phyloP scores from a whole-genome alignment of 2,113 vertebrate genomes.

The Pogona vitticeps region DNA sequence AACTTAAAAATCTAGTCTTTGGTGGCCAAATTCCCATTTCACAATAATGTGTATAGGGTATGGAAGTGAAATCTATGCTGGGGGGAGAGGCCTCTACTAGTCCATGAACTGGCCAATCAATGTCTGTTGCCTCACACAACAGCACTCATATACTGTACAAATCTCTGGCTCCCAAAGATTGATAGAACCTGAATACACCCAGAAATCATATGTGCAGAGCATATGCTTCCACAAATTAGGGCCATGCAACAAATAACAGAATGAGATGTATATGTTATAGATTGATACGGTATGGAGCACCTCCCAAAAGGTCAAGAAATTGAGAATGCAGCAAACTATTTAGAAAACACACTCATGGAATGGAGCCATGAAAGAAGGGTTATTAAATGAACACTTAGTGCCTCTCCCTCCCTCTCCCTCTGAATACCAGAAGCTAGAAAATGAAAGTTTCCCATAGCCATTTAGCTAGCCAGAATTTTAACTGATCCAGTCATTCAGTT shows the following conservation, averaged over 20 bases:
- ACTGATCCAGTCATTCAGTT: too few species aligned
- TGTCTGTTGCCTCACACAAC: not conserved
- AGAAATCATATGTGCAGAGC: not conserved
- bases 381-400: not conserved
- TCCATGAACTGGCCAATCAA: not conserved
- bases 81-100: not conserved
- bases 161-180: not conserved
- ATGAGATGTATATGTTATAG: not conserved
- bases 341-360: not conserved
- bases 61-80: not conserved
- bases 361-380: too few species aligned
- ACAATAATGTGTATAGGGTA: not conserved
- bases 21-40: conserved; percentile 24
- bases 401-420: not conserved
- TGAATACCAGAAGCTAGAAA: not conserved
- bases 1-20: not conserved
- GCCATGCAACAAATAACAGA: not conserved
- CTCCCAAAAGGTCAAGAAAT: not conserved
- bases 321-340: not conserved
- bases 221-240: not conserved
- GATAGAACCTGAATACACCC: not conserved
- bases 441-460: not conserved
- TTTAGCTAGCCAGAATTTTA: not conserved
- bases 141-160: not conserved
- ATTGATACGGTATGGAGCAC: not conserved